Percentiles rank a stretch among this genome's conserved stretches.
Evolutionary conservation across 2,888 invertebrate species (phyloP).

Genomic region (Leptopilina syphax): DNA sequence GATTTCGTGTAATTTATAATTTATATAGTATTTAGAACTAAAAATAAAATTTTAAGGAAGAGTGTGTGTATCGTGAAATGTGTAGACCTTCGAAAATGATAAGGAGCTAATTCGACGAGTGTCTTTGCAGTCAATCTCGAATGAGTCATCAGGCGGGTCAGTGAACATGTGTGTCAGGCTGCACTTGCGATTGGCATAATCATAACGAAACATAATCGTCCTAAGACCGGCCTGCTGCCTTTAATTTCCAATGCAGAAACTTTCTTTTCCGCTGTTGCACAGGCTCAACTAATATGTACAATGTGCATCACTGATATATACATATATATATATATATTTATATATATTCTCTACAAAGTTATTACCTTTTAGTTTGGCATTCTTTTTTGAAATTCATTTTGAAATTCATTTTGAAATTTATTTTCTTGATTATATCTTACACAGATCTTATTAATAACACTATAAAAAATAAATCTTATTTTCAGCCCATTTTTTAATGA

Average conservation of each 20-base stretch:
- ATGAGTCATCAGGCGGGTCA: slow-evolving; percentile 57
- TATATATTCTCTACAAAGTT: too few relatives aligned
- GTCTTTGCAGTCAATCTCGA: slow-evolving; percentile 45
- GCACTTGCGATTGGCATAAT: slow-evolving; percentile 51
- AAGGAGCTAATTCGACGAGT: slow-evolving; percentile 4
- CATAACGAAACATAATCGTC: slow-evolving; percentile 54
- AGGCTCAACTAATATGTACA: background rate
- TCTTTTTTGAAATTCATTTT: too few relatives aligned
- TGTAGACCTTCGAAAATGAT: slow-evolving; percentile 5
- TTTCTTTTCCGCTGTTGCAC: slow-evolving; percentile 53
- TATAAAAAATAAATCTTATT: too few relatives aligned
- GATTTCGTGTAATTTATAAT: too few relatives aligned
- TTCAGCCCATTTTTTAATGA: too few relatives aligned
- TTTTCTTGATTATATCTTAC: too few relatives aligned
- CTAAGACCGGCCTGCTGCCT: slow-evolving; percentile 18
- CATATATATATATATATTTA: too few relatives aligned
- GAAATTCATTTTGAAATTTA: too few relatives aligned
- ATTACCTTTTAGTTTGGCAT: too few relatives aligned
- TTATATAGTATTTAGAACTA: too few relatives aligned
- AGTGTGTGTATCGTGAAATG: background rate
- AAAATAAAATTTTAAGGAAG: too few relatives aligned
- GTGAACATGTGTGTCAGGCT: slow-evolving; percentile 56
- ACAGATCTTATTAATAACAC: too few relatives aligned
- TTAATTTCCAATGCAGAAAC: slow-evolving; percentile 57
- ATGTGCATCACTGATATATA: background rate